Percentiles rank a stretch among this genome's conserved stretches.
These are phyloP conservation scores for Diglossa cyanea DNA, from an alignment of 2,797 vertebrate genomes.

Conservation along the genomic window DNA sequence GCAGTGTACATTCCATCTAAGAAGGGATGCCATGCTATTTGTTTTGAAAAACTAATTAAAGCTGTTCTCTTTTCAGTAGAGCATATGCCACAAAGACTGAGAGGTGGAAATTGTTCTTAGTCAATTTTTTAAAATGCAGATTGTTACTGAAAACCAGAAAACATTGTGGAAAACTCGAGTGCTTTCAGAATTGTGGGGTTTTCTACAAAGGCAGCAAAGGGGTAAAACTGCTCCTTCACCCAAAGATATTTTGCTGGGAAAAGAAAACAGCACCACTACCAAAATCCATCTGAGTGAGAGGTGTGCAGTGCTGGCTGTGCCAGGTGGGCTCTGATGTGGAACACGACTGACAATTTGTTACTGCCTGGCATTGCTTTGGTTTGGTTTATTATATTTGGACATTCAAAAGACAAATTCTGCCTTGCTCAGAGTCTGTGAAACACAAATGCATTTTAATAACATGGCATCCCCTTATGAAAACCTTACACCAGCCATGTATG, in stretches of 20 bases:
- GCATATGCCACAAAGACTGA: neutral
- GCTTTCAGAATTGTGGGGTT: neutral
- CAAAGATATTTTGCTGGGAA: neutral
- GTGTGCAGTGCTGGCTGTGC: neutral
- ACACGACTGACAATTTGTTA: neutral
- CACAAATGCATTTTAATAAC: constrained; percentile 31
- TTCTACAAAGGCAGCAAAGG: neutral
- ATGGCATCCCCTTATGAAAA: constrained; percentile 44
- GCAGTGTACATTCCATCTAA: constrained; percentile 59
- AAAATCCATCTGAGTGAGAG: neutral
- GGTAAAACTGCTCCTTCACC: neutral
- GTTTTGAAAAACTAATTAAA: neutral
- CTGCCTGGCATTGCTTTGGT: neutral
- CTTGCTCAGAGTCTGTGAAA: constrained; percentile 21
- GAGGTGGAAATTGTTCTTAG: neutral
- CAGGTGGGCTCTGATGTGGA: neutral
- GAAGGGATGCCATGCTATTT: constrained; percentile 39
- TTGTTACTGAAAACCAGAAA: neutral
- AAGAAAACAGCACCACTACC: neutral
- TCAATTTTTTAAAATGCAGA: neutral
- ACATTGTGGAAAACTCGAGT: neutral
- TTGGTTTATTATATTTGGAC: neutral
- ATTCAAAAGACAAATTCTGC: neutral
- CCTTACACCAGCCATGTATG: constrained; percentile 49
- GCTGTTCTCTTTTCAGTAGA: neutral